Evolutionary conservation across 2,888 invertebrate genomes (phyloP), one percentile per base, ranked within the genome.

Genomic region (Amphipoea oculea): DNA sequence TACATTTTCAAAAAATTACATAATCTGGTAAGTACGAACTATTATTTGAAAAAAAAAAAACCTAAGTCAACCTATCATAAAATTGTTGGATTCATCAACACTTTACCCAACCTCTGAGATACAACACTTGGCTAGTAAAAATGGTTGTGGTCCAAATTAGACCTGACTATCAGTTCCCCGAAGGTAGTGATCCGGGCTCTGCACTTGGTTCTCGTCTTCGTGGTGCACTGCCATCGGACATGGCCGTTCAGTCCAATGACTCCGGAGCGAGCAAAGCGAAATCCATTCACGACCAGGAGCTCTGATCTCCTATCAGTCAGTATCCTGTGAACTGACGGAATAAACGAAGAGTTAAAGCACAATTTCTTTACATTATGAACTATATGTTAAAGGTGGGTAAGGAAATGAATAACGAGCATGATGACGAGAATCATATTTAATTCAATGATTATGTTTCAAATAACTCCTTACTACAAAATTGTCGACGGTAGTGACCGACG

Each of bases 221-320:
- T 90, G 42, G 89, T 86, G 71, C 93, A 93, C 75, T 92, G 92
- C 92, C 92, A 92, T 17, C 92, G 85, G 0, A 81, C 81, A 66
- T 87, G 89, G 23, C 83, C 84, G n/a, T 83, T 88, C 17, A 62
- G 60, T 0, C 91, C 89, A 6, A 77, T 29, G 29, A 80, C 76
- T 23, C 89, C 89, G 20, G 88, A 87, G 40, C 88, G 90, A 1
- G 88, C 83, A 82, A 92, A 93, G 0, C 89, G 90, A 70, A 87
- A 86, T 54, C 88, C 83, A 6, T 86, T 81, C 23, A 82, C 84
- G 12, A 89, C 51, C 60, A 91, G 72, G 3, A 88, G 66, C 51
- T 89, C 88, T 62, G 83, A 74, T 60, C 67, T 85, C 66, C 74
- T 82, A 12, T 76, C 76, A 73, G 79, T 82, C 65, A 76, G 36